Base-by-base conservation (phyloP, 2,113 vertebrate species). In the Nerophis lumbriciformis region DNA sequence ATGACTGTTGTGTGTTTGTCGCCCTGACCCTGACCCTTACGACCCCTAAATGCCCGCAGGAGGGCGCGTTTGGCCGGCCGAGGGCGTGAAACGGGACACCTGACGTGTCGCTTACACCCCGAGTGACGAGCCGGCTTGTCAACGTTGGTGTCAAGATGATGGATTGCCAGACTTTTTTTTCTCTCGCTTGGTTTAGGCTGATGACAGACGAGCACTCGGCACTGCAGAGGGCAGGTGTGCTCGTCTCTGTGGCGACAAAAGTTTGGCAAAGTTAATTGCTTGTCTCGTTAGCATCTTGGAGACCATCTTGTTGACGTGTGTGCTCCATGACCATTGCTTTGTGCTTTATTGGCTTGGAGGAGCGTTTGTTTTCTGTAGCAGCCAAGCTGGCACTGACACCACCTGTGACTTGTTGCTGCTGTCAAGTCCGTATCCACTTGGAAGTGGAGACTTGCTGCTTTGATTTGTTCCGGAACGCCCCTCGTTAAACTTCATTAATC, bases 261-360 rank as follows among this genome's bases (percentile, higher is more conserved):
- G 75, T 78, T 83, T 82, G 75, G 61, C 38, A 65, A 81, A 74
- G 78, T 73, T 82, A 86, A 87, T 83, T 80, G 71, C 71, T 69
- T 50, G 59, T 71, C 79, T 80, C 76, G 76, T 83, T 85, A 77
- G 65, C 1, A 59, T 58, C 61, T 44, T 54, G 64, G 65, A 57
- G 64, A 78, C 72, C 71, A 73, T 75, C 60, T 57, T 65, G 68
- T 78, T 69, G 53, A 36, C 61, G 28, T 36, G 53, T 36, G 28
- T 28, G 28, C 28, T 28, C 28, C 28, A 4, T 28, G 28, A 28
- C 28, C 28, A 28, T 28, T 28, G 47, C 65, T 71, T 52, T 75
- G 57, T 61, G 69, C 54, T 8, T 53, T 54, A 65, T 70, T 72
- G 49, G 3, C 45, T 78, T 79, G 80, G 68, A 86, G 69, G 65